A percentile compares a stretch with the other conserved stretches of the same genome.
Evolutionary conservation across 2,797 vertebrate genomes (phyloP).

Genomic region (Hippopotamyrus pictus): DNA sequence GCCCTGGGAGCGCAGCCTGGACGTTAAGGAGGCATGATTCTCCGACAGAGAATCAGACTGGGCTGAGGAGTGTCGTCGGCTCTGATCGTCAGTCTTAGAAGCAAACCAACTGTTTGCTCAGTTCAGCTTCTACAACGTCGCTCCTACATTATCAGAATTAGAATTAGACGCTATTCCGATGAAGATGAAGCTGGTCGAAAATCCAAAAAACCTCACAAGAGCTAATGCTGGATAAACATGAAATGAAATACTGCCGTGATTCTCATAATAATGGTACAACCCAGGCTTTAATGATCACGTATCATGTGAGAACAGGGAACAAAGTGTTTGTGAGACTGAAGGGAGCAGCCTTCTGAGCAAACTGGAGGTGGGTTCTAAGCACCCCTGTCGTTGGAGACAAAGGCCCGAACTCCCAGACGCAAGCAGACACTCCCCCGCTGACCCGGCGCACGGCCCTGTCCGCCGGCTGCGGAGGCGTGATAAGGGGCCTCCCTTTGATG

Average conservation of each 20-base stretch:
- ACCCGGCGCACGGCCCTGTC: neutral
- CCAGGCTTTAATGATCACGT: neutral
- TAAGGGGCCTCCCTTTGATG: constrained; percentile 57
- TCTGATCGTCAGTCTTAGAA: neutral
- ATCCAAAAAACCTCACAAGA: neutral
- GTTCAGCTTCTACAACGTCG: neutral
- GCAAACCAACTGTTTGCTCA: neutral
- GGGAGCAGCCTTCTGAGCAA: neutral
- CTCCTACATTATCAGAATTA: neutral
- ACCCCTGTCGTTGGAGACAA: neutral
- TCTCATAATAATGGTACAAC: neutral
- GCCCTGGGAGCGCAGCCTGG: neutral
- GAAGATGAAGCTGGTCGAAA: neutral
- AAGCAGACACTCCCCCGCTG: neutral
- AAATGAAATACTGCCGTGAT: neutral
- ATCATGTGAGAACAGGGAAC: neutral
- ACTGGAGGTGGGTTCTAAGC: neutral
- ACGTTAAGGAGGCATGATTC: neutral
- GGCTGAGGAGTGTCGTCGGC: neutral
- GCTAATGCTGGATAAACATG: neutral
- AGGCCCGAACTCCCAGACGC: neutral
- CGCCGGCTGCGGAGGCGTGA: constrained; percentile 52
- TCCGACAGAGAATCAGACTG: neutral
- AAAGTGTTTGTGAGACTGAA: neutral
- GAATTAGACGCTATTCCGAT: neutral